Evolutionary conservation across 2,797 vertebrate genomes (phyloP), one percentile per base, ranked within the genome.

Genomic region (Urophycis tenuis): DNA sequence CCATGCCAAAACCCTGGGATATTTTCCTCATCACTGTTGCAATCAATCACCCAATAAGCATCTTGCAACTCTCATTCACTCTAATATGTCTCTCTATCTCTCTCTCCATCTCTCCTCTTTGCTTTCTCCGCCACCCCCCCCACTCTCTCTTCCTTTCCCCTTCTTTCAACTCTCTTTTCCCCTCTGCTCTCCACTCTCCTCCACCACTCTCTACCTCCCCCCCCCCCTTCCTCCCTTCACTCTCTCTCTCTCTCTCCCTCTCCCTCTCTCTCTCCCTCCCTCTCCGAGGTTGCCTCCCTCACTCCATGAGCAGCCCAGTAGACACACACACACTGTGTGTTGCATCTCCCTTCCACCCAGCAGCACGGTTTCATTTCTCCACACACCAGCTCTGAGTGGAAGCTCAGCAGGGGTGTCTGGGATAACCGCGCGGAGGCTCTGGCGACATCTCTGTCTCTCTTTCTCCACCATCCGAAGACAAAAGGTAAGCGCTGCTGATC

Each of bases 361-460:
- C 91, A 85, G 87, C 90, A 87, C 89, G 90, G 91, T 84, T 91
- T 93, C 89, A 92, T 93, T 93, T 93, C 92, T 92, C 89, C 84
- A 86, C 88, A 91, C 92, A 93, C 92, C 92, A 93, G 92, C 93
- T 93, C 92, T 93, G 91, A 91, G 92, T 91, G 88, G 88, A 86
- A 88, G 87, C 92, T 93, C 92, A 93, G 92, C 87, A 93, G 92
- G 92, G 93, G 93, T 93, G 92, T 92, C 88, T 87, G 91, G 91
- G 93, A 92, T 92, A 93, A 92, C 92, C 92, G 92, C 88, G 72
- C 83, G 76, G 88, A 89, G 92, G 89, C 86, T 85, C 80, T 83
- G 80, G 86, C 87, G 84, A 87, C 88, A 85, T 87, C 89, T 85
- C 89, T n/a, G n/a, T n/a, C n/a, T n/a, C n/a, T n/a, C n/a, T n/a